Evolutionary conservation across 2,113 vertebrate genomes (phyloP).

Genomic region (Chlamydotis undulata): DNA sequence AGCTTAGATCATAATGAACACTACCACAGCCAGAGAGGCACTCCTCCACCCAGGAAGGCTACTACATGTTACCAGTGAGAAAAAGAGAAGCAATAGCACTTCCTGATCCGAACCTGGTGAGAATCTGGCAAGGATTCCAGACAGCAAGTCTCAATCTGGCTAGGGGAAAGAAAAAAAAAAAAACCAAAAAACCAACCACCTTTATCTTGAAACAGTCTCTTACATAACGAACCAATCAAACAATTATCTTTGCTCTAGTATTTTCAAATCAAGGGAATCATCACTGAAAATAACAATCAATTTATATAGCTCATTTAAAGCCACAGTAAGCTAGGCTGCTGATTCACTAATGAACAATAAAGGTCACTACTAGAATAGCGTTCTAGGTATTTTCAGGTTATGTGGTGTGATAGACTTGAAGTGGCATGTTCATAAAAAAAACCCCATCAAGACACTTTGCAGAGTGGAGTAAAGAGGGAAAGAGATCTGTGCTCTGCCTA

Average conservation of each 20-base stretch:
- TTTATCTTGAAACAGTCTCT: constrained; percentile 49
- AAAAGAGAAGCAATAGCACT: neutral
- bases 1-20: neutral
- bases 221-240: constrained; percentile 64
- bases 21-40: neutral
- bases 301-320: constrained; percentile 62
- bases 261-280: constrained; percentile 57
- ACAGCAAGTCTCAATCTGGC: neutral
- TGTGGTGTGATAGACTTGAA: neutral
- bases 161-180: neutral
- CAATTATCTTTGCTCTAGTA: constrained; percentile 44
- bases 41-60: neutral
- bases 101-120: neutral
- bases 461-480: neutral
- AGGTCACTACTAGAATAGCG: constrained; percentile 46
- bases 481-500: neutral
- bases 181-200: neutral
- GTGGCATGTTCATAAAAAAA: constrained; percentile 8
- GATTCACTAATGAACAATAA: constrained; percentile 67
- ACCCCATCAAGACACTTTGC: neutral
- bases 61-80: neutral
- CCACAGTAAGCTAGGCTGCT: constrained; percentile 10
- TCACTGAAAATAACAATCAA: constrained; percentile 50
- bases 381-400: constrained; percentile 16
- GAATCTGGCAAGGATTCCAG: neutral